Base-by-base conservation (phyloP, 2,888 invertebrate genomes). In the Brachyopa scutellaris region DNA sequence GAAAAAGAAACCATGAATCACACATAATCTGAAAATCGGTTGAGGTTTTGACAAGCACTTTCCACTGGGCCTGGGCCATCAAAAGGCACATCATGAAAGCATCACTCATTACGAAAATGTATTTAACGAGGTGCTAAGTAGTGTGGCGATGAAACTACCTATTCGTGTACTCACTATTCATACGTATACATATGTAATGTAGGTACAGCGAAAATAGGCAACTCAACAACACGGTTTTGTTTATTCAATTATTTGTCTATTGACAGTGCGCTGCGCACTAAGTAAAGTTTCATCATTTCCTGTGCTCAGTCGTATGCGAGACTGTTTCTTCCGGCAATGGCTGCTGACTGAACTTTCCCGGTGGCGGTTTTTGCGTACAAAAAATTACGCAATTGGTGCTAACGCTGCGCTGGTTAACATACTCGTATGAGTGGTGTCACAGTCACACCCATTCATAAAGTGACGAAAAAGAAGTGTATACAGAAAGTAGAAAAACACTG, bases 371-470 rank as follows among this genome's bases (percentile, higher is more conserved):
- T 59, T 62, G 61, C 31, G 51, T 21, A 45, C 21, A 40, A 33
- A 15, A 29, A 49, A 62, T 53, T 62, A 62, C 62, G 62, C 62
- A 72, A 62, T 45, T 57, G 53, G 61, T 70, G 70, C 40, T 70
- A 51, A 61, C 26, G 6, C 26, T 26, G 26, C 26, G 4, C n/a
- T n/a, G n/a, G n/a, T n/a, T n/a, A n/a, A n/a, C 59, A 49, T 38
- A 40, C 15, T 38, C n/a, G n/a, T n/a, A n/a, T n/a, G n/a, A n/a
- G n/a, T n/a, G n/a, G n/a, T n/a, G n/a, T 5, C 26, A 26, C 26
- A 26, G 59, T 42, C 70, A 51, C 61, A 31, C 49, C 40, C 51
- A 61, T 29, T 15, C 47, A 26, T 26, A 15, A 23, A 11, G 26
- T n/a, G 36, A 17, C 8, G 6, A 62, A 15, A 33, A 36, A 2